Evolutionary conservation across 1,140 invertebrate genomes (phyloP).

Genomic region (Rhopalosiphum maidis): DNA sequence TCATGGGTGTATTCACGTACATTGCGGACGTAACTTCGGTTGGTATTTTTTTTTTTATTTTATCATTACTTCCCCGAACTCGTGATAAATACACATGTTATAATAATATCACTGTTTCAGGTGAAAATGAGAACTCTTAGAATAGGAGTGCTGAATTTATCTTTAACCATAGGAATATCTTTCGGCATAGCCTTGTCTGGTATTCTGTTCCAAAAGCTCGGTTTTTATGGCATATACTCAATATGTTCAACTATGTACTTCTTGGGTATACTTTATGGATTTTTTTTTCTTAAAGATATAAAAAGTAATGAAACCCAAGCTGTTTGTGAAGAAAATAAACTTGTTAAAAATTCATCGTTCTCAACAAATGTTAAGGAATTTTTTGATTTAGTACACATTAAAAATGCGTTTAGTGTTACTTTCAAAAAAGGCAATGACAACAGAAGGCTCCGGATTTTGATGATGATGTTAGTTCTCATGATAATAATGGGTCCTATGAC

Average conservation of each 20-base stretch:
- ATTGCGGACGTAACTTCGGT: conserved; percentile 84
- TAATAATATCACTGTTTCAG: neutral
- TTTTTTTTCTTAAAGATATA: conserved; percentile 70
- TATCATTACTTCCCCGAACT: neutral
- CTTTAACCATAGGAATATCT: conserved; percentile 79
- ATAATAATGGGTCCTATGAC: conserved; percentile 84
- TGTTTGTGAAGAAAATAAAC: neutral
- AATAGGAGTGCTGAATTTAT: conserved; percentile 83
- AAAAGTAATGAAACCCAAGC: conserved; percentile 13
- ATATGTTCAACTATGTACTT: conserved; percentile 76
- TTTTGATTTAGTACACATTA: conserved; percentile 75
- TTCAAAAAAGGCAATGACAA: conserved; percentile 78
- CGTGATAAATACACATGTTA: neutral
- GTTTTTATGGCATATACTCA: conserved; percentile 80
- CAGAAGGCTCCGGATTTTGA: conserved; percentile 72
- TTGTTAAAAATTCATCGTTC: conserved; percentile 60
- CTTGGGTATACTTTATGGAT: conserved; percentile 75
- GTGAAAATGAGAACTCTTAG: conserved; percentile 79
- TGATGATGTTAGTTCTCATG: conserved; percentile 79
- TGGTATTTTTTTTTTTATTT: conserved; percentile 63
- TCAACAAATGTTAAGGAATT: conserved; percentile 66
- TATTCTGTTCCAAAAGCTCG: conserved; percentile 70
- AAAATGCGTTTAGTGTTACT: conserved; percentile 76
- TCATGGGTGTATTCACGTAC: conserved; percentile 89
- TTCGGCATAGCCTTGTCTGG: conserved; percentile 63